Base-by-base conservation (phyloP, 1,140 invertebrate genomes). In the Cherax quadricarinatus region DNA sequence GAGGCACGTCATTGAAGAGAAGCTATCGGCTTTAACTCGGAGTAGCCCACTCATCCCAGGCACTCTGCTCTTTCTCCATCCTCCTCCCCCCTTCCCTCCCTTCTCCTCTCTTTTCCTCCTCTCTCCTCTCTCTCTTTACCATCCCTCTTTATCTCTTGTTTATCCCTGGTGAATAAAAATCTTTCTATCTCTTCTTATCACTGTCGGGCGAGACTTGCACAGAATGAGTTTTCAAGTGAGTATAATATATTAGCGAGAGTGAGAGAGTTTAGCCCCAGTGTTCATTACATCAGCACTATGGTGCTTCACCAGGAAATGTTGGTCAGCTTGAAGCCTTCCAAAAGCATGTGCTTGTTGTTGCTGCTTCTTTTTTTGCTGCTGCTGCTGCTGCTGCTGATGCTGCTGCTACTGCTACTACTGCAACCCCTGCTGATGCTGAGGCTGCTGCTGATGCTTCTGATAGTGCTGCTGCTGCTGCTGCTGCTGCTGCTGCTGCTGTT, bases 31-130 rank as follows among this genome's bases (percentile, higher is more conserved):
- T 75, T 75, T 75, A 75, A 75, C 70, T 5, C 6, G n/a, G 70
- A 75, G 70, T 75, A 75, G 70, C 70, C 70, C n/a, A 12, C 70
- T 75, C 70, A 75, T 75, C 70, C 70, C 70, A 24, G 70, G 70
- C 21, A 0, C n/a, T 75, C 6, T 6, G 7, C 70, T 30, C 21
- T 10, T 30, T 6, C 70, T 75, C n/a, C n/a, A 0, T 21, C 70
- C 7, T 6, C 12, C 70, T 9, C 70, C 24, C 70, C 24, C 70
- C 24, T n/a, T 75, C 70, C 30, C n/a, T 21, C 0, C 5, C 12
- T 70, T 18, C 21, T 6, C 4, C 12, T 75, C 70, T 75, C 70
- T 75, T 30, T 75, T n/a, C 9, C 70, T 75, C 70, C 12, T 30
- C 12, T 5, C 3, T 7, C 24, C 30, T 41, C 30, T 41, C 21